Conservation (phyloP, 1,140 invertebrate genomes). For the Heliconius eleuchia region DNA sequence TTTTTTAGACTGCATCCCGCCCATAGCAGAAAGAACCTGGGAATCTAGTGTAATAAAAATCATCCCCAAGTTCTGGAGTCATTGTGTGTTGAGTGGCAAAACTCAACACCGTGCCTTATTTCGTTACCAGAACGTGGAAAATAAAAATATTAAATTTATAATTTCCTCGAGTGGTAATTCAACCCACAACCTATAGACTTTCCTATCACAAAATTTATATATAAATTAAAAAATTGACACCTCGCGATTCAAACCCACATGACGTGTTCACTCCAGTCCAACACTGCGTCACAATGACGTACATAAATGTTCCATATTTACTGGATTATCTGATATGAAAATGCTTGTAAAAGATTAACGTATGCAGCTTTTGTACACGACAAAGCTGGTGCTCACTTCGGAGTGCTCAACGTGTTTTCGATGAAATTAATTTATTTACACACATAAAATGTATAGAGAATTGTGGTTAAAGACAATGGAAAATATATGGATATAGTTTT, state of each 20-base stretch:
- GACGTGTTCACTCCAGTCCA: background rate
- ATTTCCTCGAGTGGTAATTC: too few relatives aligned
- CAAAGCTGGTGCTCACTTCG: background rate
- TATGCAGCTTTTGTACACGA: slow-evolving; percentile 8
- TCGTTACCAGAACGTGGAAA: too few relatives aligned
- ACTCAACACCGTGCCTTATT: too few relatives aligned
- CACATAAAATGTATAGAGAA: background rate
- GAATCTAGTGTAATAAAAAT: background rate
- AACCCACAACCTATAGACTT: too few relatives aligned
- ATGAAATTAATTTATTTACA: background rate
- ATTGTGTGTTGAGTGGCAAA: too few relatives aligned
- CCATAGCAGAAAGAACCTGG: too few relatives aligned
- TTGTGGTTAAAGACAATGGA: background rate
- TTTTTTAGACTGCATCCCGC: too few relatives aligned
- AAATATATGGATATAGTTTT: background rate
- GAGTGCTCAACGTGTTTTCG: background rate
- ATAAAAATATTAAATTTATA: too few relatives aligned
- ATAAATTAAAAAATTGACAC: too few relatives aligned
- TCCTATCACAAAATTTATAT: too few relatives aligned
- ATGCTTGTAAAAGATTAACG: slow-evolving; percentile 5
- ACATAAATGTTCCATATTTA: background rate
- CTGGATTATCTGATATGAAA: slow-evolving; percentile 6
- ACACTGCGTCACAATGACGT: background rate
- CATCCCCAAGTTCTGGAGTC: too few relatives aligned
- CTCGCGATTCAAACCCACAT: too few relatives aligned